phyloP scores from a whole-genome alignment of 2,888 invertebrate species.

The Oasisia sp. region DNA sequence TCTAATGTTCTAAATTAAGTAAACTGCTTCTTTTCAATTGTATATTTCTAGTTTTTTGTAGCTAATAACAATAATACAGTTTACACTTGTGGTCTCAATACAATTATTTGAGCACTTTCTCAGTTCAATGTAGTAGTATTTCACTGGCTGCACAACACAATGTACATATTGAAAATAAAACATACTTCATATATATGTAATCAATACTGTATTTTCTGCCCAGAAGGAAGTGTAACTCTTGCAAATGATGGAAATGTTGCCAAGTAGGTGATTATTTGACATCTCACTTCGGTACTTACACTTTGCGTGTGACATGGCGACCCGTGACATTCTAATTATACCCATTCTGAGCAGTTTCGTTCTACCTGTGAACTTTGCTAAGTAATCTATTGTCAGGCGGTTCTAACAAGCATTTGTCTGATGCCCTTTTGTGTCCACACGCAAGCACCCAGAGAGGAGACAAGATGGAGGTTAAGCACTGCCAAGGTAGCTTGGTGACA shows the following conservation, averaged over 20 bases:
- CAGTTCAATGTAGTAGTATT: background rate
- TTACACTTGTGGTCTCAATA: too few relatives aligned
- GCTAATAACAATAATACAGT: background rate
- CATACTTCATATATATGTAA: background rate
- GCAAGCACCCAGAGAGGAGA: background rate
- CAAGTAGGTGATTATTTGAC: background rate
- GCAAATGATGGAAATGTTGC: background rate
- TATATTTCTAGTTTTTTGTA: background rate
- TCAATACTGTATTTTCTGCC: background rate
- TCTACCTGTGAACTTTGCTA: constrained; percentile 10
- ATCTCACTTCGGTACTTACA: background rate
- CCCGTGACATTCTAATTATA: constrained; percentile 10
- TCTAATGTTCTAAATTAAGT: background rate
- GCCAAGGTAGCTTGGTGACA: background rate
- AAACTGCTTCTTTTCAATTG: background rate
- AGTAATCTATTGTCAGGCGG: background rate
- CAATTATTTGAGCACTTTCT: too few relatives aligned
- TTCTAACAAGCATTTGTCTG: background rate
- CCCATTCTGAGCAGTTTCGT: background rate
- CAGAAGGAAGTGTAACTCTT: background rate
- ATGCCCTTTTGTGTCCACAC: background rate
- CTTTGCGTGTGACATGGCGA: background rate
- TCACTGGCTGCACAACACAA: background rate
- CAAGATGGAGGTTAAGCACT: background rate
- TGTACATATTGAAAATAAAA: background rate